Evolutionary conservation across 2,113 vertebrate species (phyloP).

Genomic region (Daphoenositta chrysoptera): DNA sequence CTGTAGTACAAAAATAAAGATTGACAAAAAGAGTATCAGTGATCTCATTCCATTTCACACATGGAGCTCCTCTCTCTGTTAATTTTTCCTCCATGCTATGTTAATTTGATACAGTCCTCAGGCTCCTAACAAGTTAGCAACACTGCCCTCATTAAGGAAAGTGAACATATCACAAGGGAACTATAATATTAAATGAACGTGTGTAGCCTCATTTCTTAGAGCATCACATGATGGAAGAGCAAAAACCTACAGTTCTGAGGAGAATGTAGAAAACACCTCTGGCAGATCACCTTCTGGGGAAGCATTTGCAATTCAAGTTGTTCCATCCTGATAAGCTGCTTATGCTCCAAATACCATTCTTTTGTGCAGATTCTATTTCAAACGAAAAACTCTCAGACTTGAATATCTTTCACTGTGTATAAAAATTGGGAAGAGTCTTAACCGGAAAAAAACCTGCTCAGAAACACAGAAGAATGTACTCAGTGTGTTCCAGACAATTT

Average conservation of each 20-base stretch:
- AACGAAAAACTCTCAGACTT: not conserved
- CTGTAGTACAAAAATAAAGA: not conserved
- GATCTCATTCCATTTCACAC: not conserved
- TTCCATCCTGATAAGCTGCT: not conserved
- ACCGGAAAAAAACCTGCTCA: not conserved
- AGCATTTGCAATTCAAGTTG: not conserved
- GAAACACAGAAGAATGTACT: not conserved
- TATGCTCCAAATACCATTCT: not conserved
- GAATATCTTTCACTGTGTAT: not conserved
- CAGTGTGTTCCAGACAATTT: not conserved
- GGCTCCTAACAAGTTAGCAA: slow-evolving; percentile 35
- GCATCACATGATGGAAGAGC: not conserved
- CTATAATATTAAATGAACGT: not conserved
- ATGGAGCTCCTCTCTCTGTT: not conserved
- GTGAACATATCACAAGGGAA: not conserved
- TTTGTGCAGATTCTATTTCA: not conserved
- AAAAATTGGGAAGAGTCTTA: not conserved
- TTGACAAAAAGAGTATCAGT: not conserved
- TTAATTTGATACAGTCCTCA: slow-evolving; percentile 37
- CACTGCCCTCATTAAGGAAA: slow-evolving; percentile 44
- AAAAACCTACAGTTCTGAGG: not conserved
- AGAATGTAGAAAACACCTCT: not conserved
- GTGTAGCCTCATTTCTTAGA: slow-evolving; percentile 29
- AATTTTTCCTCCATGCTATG: slow-evolving; percentile 2
- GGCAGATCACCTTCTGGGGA: not conserved